Evolutionary conservation across 2,888 invertebrate species (phyloP).

Genomic region (Teleiodes luculella): DNA sequence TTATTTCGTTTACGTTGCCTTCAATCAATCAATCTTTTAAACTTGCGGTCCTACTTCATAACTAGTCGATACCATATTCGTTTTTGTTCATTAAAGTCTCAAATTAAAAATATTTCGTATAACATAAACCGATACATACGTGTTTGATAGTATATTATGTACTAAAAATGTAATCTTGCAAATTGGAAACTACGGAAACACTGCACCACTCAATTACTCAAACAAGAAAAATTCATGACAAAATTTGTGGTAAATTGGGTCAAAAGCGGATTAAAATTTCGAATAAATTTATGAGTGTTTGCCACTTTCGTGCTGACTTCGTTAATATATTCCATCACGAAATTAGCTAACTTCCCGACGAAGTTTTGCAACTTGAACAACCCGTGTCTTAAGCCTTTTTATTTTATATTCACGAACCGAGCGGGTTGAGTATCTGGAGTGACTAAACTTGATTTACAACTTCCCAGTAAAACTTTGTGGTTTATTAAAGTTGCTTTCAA

Average conservation of each 20-base stretch:
- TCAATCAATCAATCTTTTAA: too few relatives aligned
- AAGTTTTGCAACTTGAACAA: not conserved
- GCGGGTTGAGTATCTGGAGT: not conserved
- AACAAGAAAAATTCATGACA: too few relatives aligned
- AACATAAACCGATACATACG: too few relatives aligned
- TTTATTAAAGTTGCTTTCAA: not conserved
- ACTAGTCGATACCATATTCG: too few relatives aligned
- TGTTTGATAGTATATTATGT: too few relatives aligned
- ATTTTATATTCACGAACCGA: slow-evolving; percentile 6
- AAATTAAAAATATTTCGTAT: too few relatives aligned
- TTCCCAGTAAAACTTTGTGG: not conserved
- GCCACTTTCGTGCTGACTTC: not conserved
- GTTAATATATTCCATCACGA: not conserved
- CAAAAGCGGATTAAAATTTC: not conserved
- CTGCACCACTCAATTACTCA: too few relatives aligned
- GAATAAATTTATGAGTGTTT: not conserved
- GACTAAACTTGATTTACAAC: slow-evolving; percentile 8
- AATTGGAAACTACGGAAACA: too few relatives aligned
- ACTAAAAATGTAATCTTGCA: too few relatives aligned
- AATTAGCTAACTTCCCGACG: not conserved
- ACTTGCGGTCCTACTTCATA: too few relatives aligned
- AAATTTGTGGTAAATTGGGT: not conserved
- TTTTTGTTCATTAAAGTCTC: too few relatives aligned
- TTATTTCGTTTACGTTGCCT: too few relatives aligned
- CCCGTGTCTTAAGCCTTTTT: slow-evolving; percentile 1